Conservation (phyloP, 2,113 vertebrate genomes). For the Crotalus helleri region DNA sequence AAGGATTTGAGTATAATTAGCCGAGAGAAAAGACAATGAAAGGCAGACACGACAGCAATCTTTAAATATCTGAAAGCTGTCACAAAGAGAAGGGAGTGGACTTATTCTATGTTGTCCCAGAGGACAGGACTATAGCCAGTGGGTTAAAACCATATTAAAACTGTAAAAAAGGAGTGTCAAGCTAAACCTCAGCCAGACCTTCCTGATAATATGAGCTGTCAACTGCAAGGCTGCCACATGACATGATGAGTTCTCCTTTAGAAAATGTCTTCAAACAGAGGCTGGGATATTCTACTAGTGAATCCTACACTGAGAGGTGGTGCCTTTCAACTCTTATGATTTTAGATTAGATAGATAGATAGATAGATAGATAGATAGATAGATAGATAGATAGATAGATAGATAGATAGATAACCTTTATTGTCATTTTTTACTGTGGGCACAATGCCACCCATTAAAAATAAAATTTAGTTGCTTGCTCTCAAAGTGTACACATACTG, state of each 20-base stretch:
- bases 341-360: not conserved
- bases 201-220: not conserved
- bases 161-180: not conserved
- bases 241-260: not conserved
- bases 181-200: not conserved
- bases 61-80: not conserved
- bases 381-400: too few species aligned
- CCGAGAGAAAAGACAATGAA: not conserved
- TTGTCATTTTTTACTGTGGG: too few species aligned
- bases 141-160: not conserved
- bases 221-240: not conserved
- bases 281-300: not conserved
- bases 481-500: too few species aligned
- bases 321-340: not conserved
- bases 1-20: not conserved
- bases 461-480: too few species aligned
- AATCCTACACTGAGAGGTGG: not conserved
- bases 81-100: not conserved
- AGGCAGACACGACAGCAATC: not conserved
- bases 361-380: too few species aligned
- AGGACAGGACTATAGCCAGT: not conserved
- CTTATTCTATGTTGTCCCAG: not conserved
- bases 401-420: too few species aligned
- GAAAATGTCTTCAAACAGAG: not conserved
- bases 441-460: too few species aligned